These are phyloP conservation scores for Notolepis coatsorum DNA, from an alignment of 2,797 vertebrate genomes.

Conservation along the genomic window DNA sequence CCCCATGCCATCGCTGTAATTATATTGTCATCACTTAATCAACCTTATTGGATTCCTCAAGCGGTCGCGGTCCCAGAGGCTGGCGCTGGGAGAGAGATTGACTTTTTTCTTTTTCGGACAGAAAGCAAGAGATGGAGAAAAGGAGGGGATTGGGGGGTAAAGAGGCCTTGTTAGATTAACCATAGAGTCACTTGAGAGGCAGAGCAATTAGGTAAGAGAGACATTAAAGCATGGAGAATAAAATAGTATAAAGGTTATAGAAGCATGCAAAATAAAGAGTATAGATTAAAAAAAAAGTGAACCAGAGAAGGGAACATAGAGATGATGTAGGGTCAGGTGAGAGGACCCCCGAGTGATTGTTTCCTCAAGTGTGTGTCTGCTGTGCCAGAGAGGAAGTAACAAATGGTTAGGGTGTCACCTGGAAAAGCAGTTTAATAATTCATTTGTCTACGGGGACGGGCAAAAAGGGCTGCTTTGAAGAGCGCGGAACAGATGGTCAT, in stretches of 20 bases:
- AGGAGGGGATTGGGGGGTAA: constrained; percentile 9
- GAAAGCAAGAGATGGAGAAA: constrained; percentile 39
- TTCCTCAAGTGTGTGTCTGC: constrained; percentile 57
- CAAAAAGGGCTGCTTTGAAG: constrained; percentile 76
- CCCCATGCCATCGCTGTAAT: constrained; percentile 74
- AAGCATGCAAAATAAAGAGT: constrained; percentile 28
- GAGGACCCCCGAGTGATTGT: constrained; percentile 51
- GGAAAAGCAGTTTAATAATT: constrained; percentile 79
- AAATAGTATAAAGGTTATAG: constrained; percentile 31
- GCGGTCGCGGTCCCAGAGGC: constrained; percentile 68
- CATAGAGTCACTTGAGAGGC: constrained; percentile 50
- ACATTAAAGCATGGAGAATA: constrained; percentile 4
- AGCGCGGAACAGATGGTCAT: constrained; percentile 81
- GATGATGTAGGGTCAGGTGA: constrained; percentile 50
- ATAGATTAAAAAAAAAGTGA: constrained; percentile 9
- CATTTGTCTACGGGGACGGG: constrained; percentile 67
- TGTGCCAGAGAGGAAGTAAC: constrained; percentile 62
- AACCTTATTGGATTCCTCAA: constrained; percentile 80
- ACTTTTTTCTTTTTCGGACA: constrained; percentile 71
- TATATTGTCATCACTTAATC: constrained; percentile 83
- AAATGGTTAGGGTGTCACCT: constrained; percentile 73
- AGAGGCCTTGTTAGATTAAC: constrained; percentile 47
- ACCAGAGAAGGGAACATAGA: background rate
- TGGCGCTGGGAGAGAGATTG: constrained; percentile 63
- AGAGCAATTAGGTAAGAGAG: constrained; percentile 47